Base-by-base conservation (phyloP, 1,140 invertebrate species). In the Heliconius melpomene region DNA sequence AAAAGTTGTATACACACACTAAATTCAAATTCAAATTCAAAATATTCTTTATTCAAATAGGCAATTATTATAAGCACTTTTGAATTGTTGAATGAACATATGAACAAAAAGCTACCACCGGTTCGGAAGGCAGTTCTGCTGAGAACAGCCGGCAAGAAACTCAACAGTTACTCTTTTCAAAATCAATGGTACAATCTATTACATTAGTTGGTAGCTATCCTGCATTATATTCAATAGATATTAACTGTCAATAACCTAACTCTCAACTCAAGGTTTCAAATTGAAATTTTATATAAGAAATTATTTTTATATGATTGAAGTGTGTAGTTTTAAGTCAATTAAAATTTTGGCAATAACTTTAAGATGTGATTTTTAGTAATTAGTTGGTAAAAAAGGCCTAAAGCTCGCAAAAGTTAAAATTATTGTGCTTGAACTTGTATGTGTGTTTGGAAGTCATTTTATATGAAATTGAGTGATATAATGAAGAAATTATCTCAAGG, bases 281-380 rank as follows among this genome's bases (percentile, higher is more conserved):
- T 29, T 66, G 3, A 66, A 29, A 29, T 66, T 66, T 72, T 52
- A 79, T 80, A 75, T 81, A 80, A 82, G 79, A 81, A 84, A 66
- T 84, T 90, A 88, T 90, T 89, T 88, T 88, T 86, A 85, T 88
- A 87, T 78, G 57, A 77, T 84, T 83, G 79, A 84, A 83, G 77
- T 81, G 82, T 78, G 18, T 85, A 84, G 79, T 38, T 80, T 72
- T 87, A 89, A 89, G 86, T 88, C 83, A 87, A 87, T 89, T 89
- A 86, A 74, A 84, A 84, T 87, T 84, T 78, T 52, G 83, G 90
- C 89, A 92, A 91, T 91, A 92, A 91, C 73, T 79, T 83, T 86
- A 85, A 75, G 78, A 87, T 91, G 88, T 91, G 88, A 90, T 89
- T 79, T 52, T 77, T 82, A 84, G 72, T 76, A 75, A 83, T 82